A percentile compares a stretch with the other conserved stretches of the same genome.
Evolutionary conservation across 2,797 vertebrate species (phyloP).

Genomic region (Sphenodon punctatus): DNA sequence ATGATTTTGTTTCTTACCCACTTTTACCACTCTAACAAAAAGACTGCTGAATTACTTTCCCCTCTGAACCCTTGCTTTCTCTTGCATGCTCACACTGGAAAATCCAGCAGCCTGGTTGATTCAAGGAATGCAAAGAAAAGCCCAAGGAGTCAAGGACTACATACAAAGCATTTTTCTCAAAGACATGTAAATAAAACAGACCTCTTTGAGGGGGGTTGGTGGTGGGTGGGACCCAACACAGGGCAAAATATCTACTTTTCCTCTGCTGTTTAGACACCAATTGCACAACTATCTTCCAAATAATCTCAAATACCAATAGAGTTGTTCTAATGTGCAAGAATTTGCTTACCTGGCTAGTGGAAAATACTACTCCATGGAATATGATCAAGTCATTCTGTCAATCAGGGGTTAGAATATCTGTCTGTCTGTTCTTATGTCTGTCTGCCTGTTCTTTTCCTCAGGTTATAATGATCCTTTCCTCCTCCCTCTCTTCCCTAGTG

Average conservation of each 20-base stretch:
- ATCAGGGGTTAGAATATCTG: neutral
- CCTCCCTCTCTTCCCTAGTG: neutral
- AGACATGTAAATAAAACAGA: neutral
- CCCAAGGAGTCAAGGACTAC: neutral
- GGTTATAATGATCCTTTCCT: neutral
- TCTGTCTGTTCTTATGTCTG: too few relatives aligned
- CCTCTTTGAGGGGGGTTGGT: neutral
- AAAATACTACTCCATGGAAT: neutral
- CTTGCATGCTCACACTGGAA: neutral
- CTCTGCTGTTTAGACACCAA: neutral
- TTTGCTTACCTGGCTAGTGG: neutral
- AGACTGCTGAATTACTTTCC: neutral
- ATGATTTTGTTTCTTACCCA: too few relatives aligned
- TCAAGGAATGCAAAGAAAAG: neutral
- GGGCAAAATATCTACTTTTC: neutral
- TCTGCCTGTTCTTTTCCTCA: too few relatives aligned
- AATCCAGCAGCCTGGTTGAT: too few relatives aligned
- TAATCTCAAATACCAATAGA: neutral
- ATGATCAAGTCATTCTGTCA: neutral
- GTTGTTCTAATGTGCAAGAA: neutral
- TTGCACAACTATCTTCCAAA: neutral
- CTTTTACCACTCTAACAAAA: too few relatives aligned
- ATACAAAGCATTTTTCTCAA: neutral
- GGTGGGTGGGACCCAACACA: too few relatives aligned
- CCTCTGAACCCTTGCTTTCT: too few relatives aligned